Evolutionary conservation across 2,797 vertebrate species (phyloP).

Genomic region (Dicrostonyx torquatus): DNA sequence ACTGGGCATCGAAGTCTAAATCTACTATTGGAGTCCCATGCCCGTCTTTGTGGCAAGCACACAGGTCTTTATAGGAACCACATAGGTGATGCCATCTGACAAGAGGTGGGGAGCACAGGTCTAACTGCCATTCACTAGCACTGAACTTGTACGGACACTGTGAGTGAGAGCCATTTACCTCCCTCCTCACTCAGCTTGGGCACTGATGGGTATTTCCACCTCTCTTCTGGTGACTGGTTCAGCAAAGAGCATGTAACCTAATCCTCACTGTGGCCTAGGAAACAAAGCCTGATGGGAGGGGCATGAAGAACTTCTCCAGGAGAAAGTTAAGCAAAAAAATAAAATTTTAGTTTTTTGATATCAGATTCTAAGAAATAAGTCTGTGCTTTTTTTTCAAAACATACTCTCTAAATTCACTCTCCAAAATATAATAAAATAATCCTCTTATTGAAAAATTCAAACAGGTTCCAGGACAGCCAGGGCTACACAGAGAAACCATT

Average conservation of each 20-base stretch:
- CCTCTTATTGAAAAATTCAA: conserved; percentile 20
- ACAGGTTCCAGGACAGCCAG: background rate
- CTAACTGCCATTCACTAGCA: background rate
- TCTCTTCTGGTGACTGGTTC: background rate
- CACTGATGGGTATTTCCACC: background rate
- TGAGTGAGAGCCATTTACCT: background rate
- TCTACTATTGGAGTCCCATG: background rate
- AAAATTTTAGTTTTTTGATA: background rate
- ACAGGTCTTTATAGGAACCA: background rate
- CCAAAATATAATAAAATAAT: conserved; percentile 35
- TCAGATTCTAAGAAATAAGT: background rate
- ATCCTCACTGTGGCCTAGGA: background rate
- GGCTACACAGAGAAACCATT: background rate
- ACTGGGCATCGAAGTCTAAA: background rate
- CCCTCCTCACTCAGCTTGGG: background rate
- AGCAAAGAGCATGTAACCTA: background rate
- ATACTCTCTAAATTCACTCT: conserved; percentile 30
- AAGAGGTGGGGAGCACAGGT: background rate
- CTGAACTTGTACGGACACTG: background rate
- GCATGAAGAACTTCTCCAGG: background rate
- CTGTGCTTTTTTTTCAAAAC: background rate
- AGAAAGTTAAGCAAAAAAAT: background rate
- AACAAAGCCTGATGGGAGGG: background rate
- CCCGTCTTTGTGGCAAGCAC: background rate
- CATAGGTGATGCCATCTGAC: background rate